Base-by-base conservation (phyloP, 2,888 invertebrate genomes). In the Halictus ligatus region DNA sequence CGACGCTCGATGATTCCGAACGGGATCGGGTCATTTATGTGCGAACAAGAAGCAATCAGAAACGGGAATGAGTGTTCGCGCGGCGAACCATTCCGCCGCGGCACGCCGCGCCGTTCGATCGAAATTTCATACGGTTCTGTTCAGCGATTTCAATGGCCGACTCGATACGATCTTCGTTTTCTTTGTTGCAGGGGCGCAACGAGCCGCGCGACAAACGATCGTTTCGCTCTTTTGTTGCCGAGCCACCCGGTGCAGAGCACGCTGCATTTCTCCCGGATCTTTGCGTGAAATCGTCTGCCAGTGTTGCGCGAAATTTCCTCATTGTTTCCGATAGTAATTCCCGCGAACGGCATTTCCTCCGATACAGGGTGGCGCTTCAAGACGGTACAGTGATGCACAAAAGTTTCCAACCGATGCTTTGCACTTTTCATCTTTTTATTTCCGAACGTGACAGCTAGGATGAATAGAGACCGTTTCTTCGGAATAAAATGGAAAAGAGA, bases 191-290 rank as follows among this genome's bases (percentile, higher is more conserved):
- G 25, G 40, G 46, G 18, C 25, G 76, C 72, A 72, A 72, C 81
- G 60, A 60, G 71, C 75, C 48, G 43, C 25, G 25, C 67, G 46
- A 46, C 67, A 58, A 80, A 80, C 74, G 82, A 40, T 75, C 83
- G 83, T 75, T 79, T 60, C 48, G 75, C 29, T 71, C 75, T 60
- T 83, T 83, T 80, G 80, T 83, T 29, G 40, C 48, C 79, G 54
- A n/a, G 54, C 35, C 67, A 67, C 29, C 67, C 67, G 67, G 35
- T 35, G 67, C 8, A 35, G 18, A 8, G 35, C 40, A 21, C 54
- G 21, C 25, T 60, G 25, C 8, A n/a, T 75, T 75, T 71, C 58
- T 60, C 54, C 43, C 12, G 5, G 21, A 35, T 60, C 48, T 29
- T 60, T 35, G 12, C 48, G 48, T 21, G 25, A 25, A 29, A n/a